Percentiles rank a stretch among this genome's conserved stretches.
Evolutionary conservation across 2,888 invertebrate species (phyloP).

Genomic region (Schizaphis graminum): DNA sequence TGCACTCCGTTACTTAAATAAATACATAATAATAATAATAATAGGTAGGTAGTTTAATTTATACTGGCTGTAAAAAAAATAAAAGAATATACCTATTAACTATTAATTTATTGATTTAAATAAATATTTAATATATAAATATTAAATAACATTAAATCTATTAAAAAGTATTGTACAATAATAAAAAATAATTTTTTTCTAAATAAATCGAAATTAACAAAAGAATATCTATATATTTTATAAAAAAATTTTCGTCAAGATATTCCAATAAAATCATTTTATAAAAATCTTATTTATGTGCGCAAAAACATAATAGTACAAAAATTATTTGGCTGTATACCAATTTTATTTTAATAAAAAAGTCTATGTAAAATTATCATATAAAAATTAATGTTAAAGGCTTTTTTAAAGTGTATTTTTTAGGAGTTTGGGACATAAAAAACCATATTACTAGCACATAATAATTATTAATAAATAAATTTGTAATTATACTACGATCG

Average conservation of each 20-base stretch:
- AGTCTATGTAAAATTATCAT: conserved; percentile 1
- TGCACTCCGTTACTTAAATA: neutral
- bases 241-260: neutral
- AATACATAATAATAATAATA: neutral
- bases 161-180: neutral
- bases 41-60: neutral
- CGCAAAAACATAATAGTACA: neutral
- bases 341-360: conserved; percentile 53
- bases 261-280: conserved; percentile 12
- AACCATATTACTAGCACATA: neutral
- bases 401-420: conserved; percentile 28
- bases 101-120: neutral
- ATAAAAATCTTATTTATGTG: neutral
- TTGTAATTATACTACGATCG: neutral
- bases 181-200: neutral
- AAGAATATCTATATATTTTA: neutral
- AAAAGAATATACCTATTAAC: neutral
- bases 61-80: neutral
- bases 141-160: too few relatives aligned
- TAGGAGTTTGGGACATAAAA: neutral
- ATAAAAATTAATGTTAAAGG: conserved; percentile 17
- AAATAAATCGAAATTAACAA: neutral
- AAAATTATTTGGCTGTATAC: neutral
- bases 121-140: neutral
- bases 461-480: neutral